Conservation (phyloP, 1,140 invertebrate species). For the Heterodera carotae region DNA sequence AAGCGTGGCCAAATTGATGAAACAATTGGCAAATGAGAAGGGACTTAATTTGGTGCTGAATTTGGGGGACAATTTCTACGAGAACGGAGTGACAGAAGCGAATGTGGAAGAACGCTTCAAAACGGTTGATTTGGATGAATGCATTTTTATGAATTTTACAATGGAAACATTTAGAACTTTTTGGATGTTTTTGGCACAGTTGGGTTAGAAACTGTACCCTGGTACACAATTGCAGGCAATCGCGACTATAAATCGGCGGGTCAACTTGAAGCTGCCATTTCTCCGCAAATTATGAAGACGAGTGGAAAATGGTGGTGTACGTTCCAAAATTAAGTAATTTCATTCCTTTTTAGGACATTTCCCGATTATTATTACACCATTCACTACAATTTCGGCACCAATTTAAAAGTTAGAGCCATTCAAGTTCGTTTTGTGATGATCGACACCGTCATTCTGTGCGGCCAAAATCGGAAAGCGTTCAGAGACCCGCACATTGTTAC, state of each 20-base stretch:
- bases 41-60: constrained; percentile 15
- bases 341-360: constrained; percentile 22
- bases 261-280: neutral
- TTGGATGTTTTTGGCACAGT: neutral
- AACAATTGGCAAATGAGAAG: neutral
- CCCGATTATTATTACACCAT: constrained; percentile 19
- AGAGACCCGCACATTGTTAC: neutral
- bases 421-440: constrained; percentile 14
- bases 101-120: neutral
- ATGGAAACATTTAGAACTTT: neutral
- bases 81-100: neutral
- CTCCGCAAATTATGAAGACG: neutral
- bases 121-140: constrained; percentile 7
- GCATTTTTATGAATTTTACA: too few species aligned
- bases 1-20: neutral
- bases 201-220: neutral
- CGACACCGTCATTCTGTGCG: constrained; percentile 20
- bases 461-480: constrained; percentile 9
- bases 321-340: too few species aligned
- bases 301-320: neutral
- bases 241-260: constrained; percentile 8
- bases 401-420: neutral
- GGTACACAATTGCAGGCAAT: constrained; percentile 21
- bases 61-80: constrained; percentile 28
- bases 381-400: neutral